A percentile compares a stretch with the other conserved stretches of the same genome.
Evolutionary conservation across 1,140 invertebrate genomes (phyloP).

Genomic region (Nasonia vitripennis): DNA sequence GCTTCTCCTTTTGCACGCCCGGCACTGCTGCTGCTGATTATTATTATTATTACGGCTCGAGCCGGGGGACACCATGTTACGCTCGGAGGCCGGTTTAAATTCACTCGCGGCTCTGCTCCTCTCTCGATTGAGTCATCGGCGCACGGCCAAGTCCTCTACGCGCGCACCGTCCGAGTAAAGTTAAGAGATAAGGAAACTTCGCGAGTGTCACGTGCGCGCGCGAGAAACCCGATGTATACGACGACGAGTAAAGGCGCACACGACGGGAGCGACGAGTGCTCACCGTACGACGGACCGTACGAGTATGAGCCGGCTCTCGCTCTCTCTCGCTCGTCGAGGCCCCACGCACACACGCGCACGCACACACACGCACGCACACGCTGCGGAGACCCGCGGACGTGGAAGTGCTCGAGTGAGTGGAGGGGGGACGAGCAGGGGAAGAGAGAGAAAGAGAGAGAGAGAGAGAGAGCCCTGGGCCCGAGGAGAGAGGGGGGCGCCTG

Average conservation of each 20-base stretch:
- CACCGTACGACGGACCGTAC: slow-evolving; percentile 32
- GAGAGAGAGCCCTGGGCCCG: background rate
- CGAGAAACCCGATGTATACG: too few species aligned
- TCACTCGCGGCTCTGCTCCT: too few species aligned
- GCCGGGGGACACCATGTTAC: too few species aligned
- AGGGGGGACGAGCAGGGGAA: background rate
- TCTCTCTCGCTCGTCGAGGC: background rate
- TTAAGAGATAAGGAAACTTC: background rate
- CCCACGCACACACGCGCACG: slow-evolving; percentile 22
- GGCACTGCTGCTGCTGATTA: too few species aligned
- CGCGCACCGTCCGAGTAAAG: background rate
- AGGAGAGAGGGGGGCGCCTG: background rate
- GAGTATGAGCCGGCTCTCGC: slow-evolving; percentile 11
- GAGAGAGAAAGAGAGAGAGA: background rate
- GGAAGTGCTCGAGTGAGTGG: background rate
- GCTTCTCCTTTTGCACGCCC: background rate
- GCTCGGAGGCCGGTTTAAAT: too few species aligned
- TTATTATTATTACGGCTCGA: too few species aligned
- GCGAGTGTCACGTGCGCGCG: background rate
- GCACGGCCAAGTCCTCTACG: background rate
- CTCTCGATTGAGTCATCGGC: too few species aligned
- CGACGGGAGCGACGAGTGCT: slow-evolving; percentile 6
- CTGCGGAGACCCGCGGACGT: background rate
- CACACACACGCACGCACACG: background rate
- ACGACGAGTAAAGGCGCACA: too few species aligned